Conservation (phyloP, 2,113 vertebrate genomes). For the Centropus bengalensis region DNA sequence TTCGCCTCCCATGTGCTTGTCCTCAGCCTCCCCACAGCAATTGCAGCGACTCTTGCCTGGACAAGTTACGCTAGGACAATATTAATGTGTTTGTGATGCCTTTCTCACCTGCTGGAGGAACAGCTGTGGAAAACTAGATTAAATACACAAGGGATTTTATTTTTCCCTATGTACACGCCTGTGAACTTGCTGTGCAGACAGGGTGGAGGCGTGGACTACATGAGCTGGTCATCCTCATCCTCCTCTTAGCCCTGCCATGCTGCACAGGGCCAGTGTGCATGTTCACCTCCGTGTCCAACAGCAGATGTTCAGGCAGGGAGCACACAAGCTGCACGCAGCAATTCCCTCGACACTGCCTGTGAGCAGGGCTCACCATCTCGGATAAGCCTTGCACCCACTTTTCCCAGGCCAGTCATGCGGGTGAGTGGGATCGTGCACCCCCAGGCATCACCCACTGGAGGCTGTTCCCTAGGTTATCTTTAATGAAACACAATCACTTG, state of each 20-base stretch:
- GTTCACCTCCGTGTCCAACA: not conserved
- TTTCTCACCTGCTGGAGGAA: not conserved
- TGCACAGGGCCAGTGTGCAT: not conserved
- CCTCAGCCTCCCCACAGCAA: not conserved
- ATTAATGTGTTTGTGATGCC: too few species aligned
- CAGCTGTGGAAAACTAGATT: not conserved
- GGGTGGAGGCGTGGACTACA: accelerated
- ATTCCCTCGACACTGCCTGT: not conserved
- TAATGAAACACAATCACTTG: not conserved
- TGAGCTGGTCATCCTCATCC: not conserved
- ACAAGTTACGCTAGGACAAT: accelerated
- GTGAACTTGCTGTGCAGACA: not conserved
- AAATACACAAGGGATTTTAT: not conserved
- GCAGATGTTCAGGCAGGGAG: not conserved
- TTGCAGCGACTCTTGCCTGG: not conserved
- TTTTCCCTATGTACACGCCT: accelerated
- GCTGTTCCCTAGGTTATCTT: not conserved
- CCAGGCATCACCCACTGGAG: not conserved
- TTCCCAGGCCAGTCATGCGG: accelerated
- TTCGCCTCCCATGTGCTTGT: not conserved
- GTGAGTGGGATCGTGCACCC: accelerated
- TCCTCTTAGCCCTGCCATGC: not conserved
- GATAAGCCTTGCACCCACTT: accelerated
- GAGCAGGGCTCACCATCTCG: not conserved
- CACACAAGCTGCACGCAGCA: not conserved